These are phyloP conservation scores for Lamellibrachia columna DNA, from an alignment of 2,888 invertebrate species.

Conservation along the genomic window DNA sequence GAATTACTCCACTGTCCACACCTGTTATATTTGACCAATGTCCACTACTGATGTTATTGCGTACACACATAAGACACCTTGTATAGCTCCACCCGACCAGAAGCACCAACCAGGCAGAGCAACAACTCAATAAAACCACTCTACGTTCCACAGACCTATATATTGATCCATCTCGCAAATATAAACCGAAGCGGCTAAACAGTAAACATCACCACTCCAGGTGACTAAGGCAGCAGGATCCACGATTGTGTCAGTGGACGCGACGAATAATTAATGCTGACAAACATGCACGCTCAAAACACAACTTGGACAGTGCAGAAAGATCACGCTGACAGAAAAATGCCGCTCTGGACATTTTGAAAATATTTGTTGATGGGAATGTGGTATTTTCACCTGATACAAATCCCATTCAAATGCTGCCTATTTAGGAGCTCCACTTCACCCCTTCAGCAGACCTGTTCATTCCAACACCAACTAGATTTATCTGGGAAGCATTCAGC, in stretches of 20 bases:
- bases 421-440: too few relatives aligned
- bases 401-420: too few relatives aligned
- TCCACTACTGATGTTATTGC: not conserved
- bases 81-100: not conserved
- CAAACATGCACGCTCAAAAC: not conserved
- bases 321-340: not conserved
- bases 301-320: not conserved
- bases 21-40: not conserved
- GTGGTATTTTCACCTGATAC: too few relatives aligned
- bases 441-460: too few relatives aligned
- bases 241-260: not conserved
- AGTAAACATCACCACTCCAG: not conserved
- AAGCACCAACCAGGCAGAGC: not conserved
- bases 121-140: not conserved
- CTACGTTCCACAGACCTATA: not conserved
- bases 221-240: not conserved
- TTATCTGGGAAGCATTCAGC: too few relatives aligned
- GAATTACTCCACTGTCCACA: not conserved
- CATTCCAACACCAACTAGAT: too few relatives aligned
- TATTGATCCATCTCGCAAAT: constrained; percentile 2
- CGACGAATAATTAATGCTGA: not conserved
- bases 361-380: not conserved
- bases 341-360: not conserved
- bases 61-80: not conserved
- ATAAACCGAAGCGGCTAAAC: not conserved